Percentiles rank a stretch among this genome's conserved stretches.
Evolutionary conservation across 2,113 vertebrate genomes (phyloP).

Genomic region (Chaetorhynchus papuensis): DNA sequence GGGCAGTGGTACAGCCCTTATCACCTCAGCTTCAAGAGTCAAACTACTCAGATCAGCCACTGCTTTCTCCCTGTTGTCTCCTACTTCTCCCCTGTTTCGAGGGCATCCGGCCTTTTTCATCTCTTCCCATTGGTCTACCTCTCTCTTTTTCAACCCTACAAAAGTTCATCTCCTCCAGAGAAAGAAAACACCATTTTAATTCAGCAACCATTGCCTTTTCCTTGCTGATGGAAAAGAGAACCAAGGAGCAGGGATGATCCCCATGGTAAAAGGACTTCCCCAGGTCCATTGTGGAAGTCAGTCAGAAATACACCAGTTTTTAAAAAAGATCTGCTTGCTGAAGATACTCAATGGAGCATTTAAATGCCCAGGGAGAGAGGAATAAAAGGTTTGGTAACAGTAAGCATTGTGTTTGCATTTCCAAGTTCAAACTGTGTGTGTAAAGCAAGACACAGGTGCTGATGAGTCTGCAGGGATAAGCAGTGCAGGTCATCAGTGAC

Average conservation of each 20-base stretch:
- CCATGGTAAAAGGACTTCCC: background rate
- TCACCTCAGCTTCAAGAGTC: background rate
- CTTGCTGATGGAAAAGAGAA: background rate
- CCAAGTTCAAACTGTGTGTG: background rate
- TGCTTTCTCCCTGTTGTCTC: background rate
- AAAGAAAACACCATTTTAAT: background rate
- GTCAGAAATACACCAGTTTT: background rate
- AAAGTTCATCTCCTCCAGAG: background rate
- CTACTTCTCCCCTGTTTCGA: background rate
- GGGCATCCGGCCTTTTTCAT: background rate
- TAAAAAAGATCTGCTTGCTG: background rate
- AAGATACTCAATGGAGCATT: background rate
- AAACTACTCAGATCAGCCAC: background rate
- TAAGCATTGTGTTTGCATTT: background rate
- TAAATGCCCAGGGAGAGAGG: background rate
- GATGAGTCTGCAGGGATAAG: background rate
- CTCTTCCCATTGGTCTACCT: background rate
- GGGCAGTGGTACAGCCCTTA: fast-evolving
- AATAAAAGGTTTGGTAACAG: background rate
- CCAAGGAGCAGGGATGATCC: background rate
- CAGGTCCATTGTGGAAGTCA: background rate
- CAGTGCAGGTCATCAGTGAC: background rate
- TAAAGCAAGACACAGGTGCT: background rate
- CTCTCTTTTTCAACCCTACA: background rate
- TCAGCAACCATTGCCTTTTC: background rate